These are phyloP conservation scores for Tragelaphus scriptus DNA, from an alignment of 2,113 vertebrate species.

Conservation along the genomic window DNA sequence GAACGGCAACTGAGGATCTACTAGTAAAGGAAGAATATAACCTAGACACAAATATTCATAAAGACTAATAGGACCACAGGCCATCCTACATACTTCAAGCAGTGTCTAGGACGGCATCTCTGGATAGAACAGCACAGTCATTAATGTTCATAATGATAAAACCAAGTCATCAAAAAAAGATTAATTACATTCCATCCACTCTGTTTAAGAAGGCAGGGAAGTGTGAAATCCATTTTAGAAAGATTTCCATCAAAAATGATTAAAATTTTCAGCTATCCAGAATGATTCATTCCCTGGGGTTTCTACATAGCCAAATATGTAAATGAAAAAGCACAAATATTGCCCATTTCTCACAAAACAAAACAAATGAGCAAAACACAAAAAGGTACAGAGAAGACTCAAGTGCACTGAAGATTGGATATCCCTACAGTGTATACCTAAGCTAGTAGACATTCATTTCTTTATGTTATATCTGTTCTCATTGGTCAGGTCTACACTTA, in stretches of 20 bases:
- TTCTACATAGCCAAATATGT: slow-evolving; percentile 69
- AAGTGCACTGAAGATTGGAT: background rate
- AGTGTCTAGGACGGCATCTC: slow-evolving; percentile 11
- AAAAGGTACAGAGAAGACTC: background rate
- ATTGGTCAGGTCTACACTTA: background rate
- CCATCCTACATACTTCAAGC: background rate
- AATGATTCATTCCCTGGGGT: slow-evolving; percentile 70
- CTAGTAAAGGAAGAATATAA: background rate
- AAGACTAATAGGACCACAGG: background rate
- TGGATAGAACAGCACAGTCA: slow-evolving; percentile 58
- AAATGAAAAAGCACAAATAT: slow-evolving; percentile 66
- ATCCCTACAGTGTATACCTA: background rate
- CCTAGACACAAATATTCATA: background rate
- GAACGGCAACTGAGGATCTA: background rate
- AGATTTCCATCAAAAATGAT: slow-evolving; percentile 76
- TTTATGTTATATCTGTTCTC: background rate
- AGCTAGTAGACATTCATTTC: background rate
- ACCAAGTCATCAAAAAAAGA: slow-evolving; percentile 75
- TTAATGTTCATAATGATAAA: slow-evolving; percentile 73
- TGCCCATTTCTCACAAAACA: slow-evolving; percentile 46
- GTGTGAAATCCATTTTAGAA: slow-evolving; percentile 76
- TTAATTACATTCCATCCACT: slow-evolving; percentile 73
- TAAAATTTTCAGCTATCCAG: slow-evolving; percentile 74
- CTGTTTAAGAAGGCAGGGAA: slow-evolving; percentile 72
- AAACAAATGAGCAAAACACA: slow-evolving; percentile 16